phyloP scores from a whole-genome alignment of 35 echinoderm and acorn worm genomes.

The Anneissia japonica region DNA sequence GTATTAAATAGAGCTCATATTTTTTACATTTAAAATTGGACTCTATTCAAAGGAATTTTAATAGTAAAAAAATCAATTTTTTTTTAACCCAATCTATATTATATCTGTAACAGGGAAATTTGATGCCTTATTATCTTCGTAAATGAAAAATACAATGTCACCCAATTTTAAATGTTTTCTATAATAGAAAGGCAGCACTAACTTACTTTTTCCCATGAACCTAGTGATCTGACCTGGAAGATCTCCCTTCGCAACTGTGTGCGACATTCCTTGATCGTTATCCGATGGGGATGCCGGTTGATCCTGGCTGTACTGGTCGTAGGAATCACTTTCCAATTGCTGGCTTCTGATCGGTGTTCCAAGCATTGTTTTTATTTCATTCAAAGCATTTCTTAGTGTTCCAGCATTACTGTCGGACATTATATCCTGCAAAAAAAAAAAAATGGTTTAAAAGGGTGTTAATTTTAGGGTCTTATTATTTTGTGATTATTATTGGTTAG shows the following conservation, averaged over 20 bases:
- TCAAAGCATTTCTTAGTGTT: slow-evolving; percentile 53
- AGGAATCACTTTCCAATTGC: neutral
- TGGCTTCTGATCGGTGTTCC: slow-evolving; percentile 49
- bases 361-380: slow-evolving; percentile 59
- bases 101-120: no score
- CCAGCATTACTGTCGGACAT: slow-evolving; percentile 33
- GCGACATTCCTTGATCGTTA: slow-evolving; percentile 20
- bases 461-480: no score
- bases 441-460: no score
- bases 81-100: no score
- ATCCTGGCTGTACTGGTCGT: neutral
- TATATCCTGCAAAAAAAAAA: slow-evolving; percentile 15
- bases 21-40: no score
- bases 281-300: slow-evolving; percentile 1
- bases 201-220: slow-evolving; percentile 95
- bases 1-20: no score
- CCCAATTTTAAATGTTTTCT: no score
- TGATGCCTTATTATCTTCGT: no score
- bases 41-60: no score
- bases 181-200: neutral
- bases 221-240: slow-evolving; percentile 87
- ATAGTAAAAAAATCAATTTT: no score
- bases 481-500: no score
- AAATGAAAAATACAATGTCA: no score
- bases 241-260: slow-evolving; percentile 57